Base-by-base conservation (phyloP, 2,113 vertebrate species). In the Orcinus orca region DNA sequence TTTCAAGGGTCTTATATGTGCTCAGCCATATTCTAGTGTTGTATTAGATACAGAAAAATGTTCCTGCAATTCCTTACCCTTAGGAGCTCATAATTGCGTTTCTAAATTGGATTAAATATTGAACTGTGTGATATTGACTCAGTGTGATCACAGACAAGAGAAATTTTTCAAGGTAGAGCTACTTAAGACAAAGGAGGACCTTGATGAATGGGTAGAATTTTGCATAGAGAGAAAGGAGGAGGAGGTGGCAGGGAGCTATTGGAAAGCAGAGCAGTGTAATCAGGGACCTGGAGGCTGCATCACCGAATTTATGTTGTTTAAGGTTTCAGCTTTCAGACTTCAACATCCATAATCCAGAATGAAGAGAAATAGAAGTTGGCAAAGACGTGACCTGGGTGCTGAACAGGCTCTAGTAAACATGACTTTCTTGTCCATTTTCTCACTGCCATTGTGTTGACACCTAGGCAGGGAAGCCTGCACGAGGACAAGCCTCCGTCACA, bases 31-130 rank as follows among this genome's bases (percentile, higher is more conserved):
- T 63, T 90, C 53, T 74, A 23, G 60, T 90, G 60, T 76, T 93
- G 68, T 73, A 38, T 82, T 95, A 85, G 55, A 89, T 90, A 90
- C 41, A 81, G 65, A 93, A 91, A 96, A 96, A 68, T 82, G n/a
- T 96, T 94, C 26, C 53, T 97, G 50, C 47, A 96, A 85, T 85
- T 86, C 96, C 41, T 33, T 93, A 80, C 70, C 81, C 44, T 84
- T 85, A 90, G 90, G 90, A 96, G 44, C 65, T 93, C 85, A 95
- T 93, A 96, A 95, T 21, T 95, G 82, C 92, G 73, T 95, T 96
- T 97, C 71, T 93, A 93, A 96, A 94, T 86, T 91, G 73, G 77
- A 91, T 97, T 94, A 91, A 79, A 86, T 76, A 94, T 88, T 97
- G 76, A 93, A 95, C 73, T 95, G 62, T 95, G 62, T 85, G 81